Evolutionary conservation across 2,888 invertebrate species (phyloP).

Genomic region (Pyrrhia umbra): DNA sequence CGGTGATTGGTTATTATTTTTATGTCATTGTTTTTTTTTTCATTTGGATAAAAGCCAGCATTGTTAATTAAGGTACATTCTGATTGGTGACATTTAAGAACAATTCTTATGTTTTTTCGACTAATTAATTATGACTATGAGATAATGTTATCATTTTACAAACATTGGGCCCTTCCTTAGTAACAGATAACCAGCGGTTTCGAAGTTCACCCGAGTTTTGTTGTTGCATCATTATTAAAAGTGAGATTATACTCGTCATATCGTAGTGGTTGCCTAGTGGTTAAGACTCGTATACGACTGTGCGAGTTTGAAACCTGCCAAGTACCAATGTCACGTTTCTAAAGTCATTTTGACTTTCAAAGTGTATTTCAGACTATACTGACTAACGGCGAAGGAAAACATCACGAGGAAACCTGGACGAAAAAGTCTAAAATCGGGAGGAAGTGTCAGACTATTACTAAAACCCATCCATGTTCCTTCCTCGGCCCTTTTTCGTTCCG

Average conservation of each 20-base stretch:
- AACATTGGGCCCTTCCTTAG: slow-evolving; percentile 14
- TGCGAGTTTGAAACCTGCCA: no score
- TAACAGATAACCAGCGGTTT: slow-evolving; percentile 38
- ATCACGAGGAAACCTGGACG: no score
- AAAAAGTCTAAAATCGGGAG: no score
- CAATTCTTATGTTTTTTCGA: slow-evolving; percentile 12
- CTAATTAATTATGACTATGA: slow-evolving; percentile 16
- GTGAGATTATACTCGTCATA: slow-evolving; percentile 1
- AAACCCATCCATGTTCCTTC: no score
- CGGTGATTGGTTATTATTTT: slow-evolving; percentile 24
- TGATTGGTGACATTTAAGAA: slow-evolving; percentile 5
- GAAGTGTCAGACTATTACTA: no score
- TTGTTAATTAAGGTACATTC: slow-evolving; percentile 8
- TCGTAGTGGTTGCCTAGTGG: no score
- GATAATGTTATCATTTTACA: slow-evolving; percentile 44
- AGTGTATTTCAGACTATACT: no score
- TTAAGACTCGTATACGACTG: no score
- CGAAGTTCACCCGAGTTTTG: slow-evolving; percentile 38
- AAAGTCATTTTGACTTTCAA: no score
- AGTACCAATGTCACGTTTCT: no score
- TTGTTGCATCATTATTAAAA: slow-evolving; percentile 23
- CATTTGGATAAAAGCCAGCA: background rate
- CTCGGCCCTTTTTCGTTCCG: no score
- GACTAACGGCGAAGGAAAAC: no score
- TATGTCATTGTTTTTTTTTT: background rate